Base-by-base conservation (phyloP, 2,888 invertebrate genomes). In the Microplitis deprimator region DNA sequence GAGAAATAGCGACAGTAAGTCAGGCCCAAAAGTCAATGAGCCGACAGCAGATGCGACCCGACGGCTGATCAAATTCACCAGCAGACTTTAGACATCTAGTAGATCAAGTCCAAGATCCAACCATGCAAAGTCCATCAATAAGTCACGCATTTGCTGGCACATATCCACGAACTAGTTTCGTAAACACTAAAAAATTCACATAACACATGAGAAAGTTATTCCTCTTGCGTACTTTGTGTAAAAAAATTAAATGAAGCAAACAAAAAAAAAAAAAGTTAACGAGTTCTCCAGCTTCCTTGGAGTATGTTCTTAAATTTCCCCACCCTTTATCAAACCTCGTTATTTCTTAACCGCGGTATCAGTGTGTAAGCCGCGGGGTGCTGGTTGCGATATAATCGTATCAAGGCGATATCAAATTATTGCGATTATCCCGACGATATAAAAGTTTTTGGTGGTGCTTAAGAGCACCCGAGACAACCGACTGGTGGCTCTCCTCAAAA, bases 401-500 rank as follows among this genome's bases (percentile, higher is more conserved):
- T 89, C 87, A 82, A 81, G 78, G 84, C 85, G 87, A 87, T 88
- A 89, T 89, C 88, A 88, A 89, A 89, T 89, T 89, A 89, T 89
- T 88, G 87, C 88, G 88, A 88, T 89, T 88, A 89, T 88, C 88
- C 85, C 86, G 81, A 83, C 84, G 83, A 88, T 87, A 86, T 87
- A 84, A 85, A 88, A 89, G 86, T 87, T 89, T 88, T 89, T 88
- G 87, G 87, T 86, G 85, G 87, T 86, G 88, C 83, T 89, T 87
- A 88, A 88, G 88, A 87, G 88, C 86, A 85, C 86, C 86, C 86
- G 88, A 88, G 86, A 87, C 89, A 86, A 89, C 89, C 89, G 88
- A 88, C 89, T 87, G 88, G 89, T 87, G 89, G 87, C 86, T 88
- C 88, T 89, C 86, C 89, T 89, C 89, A 87, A 89, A 89, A 89